Conservation (phyloP, 2,113 vertebrate genomes). For the Aviceda subcristata region DNA sequence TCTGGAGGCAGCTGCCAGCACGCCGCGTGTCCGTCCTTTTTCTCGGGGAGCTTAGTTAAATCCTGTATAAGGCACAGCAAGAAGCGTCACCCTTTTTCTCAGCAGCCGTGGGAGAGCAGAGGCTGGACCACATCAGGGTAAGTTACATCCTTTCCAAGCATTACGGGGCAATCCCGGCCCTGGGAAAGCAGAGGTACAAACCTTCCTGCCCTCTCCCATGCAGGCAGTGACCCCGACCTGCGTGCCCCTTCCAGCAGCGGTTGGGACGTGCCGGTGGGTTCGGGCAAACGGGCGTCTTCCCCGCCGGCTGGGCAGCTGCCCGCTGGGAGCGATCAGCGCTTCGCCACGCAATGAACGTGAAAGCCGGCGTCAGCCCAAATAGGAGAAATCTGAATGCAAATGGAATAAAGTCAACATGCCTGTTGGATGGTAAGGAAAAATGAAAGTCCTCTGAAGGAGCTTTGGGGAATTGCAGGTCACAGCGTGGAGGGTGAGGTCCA, state of each 20-base stretch:
- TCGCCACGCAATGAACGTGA: background rate
- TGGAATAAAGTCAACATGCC: too few relatives aligned
- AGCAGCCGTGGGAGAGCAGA: background rate
- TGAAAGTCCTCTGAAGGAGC: background rate
- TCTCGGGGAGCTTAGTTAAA: background rate
- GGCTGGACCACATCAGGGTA: background rate
- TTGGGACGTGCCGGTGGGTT: background rate
- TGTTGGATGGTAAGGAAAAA: background rate
- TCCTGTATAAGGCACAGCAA: background rate
- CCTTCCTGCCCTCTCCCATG: background rate
- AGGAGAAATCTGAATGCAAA: background rate
- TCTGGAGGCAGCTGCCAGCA: background rate
- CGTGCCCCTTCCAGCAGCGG: background rate
- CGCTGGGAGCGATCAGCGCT: background rate
- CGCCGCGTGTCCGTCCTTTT: background rate
- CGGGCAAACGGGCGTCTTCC: background rate
- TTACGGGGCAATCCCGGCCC: background rate
- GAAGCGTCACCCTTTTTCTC: background rate
- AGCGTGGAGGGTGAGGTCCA: background rate
- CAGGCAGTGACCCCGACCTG: background rate
- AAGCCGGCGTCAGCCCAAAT: background rate
- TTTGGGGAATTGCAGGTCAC: too few relatives aligned
- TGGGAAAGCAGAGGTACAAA: background rate
- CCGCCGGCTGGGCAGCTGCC: background rate
- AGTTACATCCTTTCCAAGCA: background rate